Base-by-base conservation (phyloP, 2,888 invertebrate species). In the Scrobipalpa atriplicella region DNA sequence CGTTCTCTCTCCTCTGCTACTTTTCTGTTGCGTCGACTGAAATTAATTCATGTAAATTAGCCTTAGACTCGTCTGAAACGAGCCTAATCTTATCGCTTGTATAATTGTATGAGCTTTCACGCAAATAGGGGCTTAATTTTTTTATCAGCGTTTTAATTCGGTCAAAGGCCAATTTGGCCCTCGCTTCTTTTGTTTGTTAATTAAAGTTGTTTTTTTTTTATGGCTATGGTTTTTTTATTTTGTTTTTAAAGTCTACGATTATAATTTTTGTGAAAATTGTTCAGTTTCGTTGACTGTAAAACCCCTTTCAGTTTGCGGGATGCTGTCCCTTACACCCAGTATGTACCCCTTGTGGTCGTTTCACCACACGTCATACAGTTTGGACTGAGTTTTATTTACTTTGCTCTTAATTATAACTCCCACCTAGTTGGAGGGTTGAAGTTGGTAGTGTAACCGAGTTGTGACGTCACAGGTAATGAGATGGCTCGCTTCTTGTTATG, bases 31-130 rank as follows among this genome's bases (percentile, higher is more conserved):
- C 80, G 81, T 78, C 79, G 69, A 76, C 81, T 80, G 71, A 85
- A 86, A 86, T 85, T 85, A 87, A 86, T 86, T 86, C 80, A 86
- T 87, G 87, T 80, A 86, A 87, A 87, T 83, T 78, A 80, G 76
- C 71, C 72, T 75, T 74, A 73, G 76, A 81, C 81, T 80, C 78
- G 82, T 86, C 85, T 83, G 79, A 83, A 87, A 82, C 78, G 80
- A 78, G 78, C 78, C 80, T 85, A 85, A 84, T 86, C 84, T 86
- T 83, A 85, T 84, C 85, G 78, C 76, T 43, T 18, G 67, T 39
- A 65, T 67, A 67, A 67, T 67, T 67, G 67, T 67, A 67, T 65
- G 65, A 61, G 47, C 41, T 18, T 47, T 16, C 51, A 65, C 67
- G 61, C 67, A 67, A 67, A 67, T 67, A 62, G 65, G 58, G 63